These are phyloP conservation scores for Crocidura indochinensis DNA, from an alignment of 2,797 vertebrate genomes.

Conservation along the genomic window DNA sequence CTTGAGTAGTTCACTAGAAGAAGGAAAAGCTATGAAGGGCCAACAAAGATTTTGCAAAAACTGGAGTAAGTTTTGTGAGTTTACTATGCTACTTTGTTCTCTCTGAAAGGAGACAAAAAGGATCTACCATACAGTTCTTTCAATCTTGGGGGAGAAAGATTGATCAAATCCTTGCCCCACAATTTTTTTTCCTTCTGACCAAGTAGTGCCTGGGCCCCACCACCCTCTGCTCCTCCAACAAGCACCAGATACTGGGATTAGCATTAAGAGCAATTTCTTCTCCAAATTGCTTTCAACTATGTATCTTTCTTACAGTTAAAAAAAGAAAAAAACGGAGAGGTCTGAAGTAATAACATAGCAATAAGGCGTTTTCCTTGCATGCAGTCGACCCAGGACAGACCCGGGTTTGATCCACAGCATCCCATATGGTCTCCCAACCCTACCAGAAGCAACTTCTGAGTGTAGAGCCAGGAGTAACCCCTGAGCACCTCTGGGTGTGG, in stretches of 20 bases:
- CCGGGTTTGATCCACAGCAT: no score
- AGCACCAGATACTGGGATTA: not conserved
- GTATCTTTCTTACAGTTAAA: not conserved
- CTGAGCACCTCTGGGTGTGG: no score
- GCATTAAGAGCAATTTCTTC: not conserved
- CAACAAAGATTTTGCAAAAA: not conserved
- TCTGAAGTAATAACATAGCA: no score
- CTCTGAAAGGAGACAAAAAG: not conserved
- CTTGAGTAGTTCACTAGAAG: not conserved
- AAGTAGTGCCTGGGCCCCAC: no score
- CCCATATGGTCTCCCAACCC: no score
- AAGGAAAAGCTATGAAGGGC: not conserved
- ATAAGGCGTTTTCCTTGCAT: no score
- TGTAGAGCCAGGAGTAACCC: no score
- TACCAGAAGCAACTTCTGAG: no score
- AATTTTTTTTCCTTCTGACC: not conserved
- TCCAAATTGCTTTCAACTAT: not conserved
- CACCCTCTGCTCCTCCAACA: not conserved
- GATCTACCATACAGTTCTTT: not conserved
- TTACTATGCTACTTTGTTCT: not conserved
- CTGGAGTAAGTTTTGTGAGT: not conserved
- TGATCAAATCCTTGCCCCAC: not conserved
- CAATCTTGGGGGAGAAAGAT: not conserved
- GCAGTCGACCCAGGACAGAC: no score
- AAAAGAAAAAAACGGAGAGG: not conserved